These are phyloP conservation scores for Manduca sexta DNA, from an alignment of 1,140 invertebrate genomes.

Conservation along the genomic window DNA sequence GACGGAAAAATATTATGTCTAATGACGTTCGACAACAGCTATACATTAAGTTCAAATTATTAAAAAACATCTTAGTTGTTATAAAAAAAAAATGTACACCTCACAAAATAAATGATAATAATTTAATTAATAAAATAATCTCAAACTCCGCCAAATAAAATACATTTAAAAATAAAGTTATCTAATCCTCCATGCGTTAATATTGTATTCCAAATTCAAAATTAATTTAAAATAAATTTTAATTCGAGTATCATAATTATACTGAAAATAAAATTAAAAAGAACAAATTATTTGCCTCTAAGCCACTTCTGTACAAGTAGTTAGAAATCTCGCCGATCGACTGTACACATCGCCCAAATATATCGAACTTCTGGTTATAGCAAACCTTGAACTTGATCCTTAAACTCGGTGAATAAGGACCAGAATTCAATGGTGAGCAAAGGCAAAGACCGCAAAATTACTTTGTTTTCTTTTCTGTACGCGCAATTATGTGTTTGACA, in stretches of 20 bases:
- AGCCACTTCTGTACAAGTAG: constrained; percentile 45
- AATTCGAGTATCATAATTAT: neutral
- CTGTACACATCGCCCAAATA: constrained; percentile 38
- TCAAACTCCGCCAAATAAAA: neutral
- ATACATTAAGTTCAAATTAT: too few species aligned
- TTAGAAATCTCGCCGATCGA: constrained; percentile 61
- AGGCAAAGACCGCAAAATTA: constrained; percentile 22
- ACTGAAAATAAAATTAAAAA: constrained; percentile 20
- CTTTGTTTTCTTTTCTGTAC: constrained; percentile 55
- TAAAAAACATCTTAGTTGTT: too few species aligned
- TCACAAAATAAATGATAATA: neutral
- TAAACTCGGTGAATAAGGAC: constrained; percentile 24
- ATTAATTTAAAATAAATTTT: neutral
- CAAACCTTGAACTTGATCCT: constrained; percentile 6
- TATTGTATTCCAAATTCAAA: neutral
- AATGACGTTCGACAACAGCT: too few species aligned
- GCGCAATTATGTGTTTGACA: constrained; percentile 71
- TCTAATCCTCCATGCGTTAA: neutral
- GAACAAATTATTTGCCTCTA: constrained; percentile 38
- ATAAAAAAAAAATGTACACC: too few species aligned
- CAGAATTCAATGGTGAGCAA: constrained; percentile 12
- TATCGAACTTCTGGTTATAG: constrained; percentile 5
- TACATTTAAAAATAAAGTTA: neutral
- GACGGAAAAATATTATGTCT: too few species aligned
- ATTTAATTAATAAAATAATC: neutral